phyloP scores from a whole-genome alignment of 2,113 vertebrate species.

The Nothocercus julius region DNA sequence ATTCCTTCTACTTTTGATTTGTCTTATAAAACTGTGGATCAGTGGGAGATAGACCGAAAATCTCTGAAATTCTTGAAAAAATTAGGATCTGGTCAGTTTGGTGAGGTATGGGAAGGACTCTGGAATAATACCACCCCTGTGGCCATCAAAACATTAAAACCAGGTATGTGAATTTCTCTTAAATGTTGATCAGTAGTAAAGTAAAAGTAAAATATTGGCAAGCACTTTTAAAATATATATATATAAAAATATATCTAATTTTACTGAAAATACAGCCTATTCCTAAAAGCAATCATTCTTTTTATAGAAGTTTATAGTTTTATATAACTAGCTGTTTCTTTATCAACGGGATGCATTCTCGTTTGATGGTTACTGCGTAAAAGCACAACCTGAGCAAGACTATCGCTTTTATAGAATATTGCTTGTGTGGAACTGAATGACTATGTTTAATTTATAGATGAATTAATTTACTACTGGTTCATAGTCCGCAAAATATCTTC shows the following conservation, averaged over 20 bases:
- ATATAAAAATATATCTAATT: too few species aligned
- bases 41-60: conserved; percentile 92
- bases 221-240: not conserved
- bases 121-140: conserved; percentile 92
- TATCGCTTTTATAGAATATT: not conserved
- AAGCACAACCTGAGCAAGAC: not conserved
- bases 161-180: conserved; percentile 78
- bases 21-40: conserved; percentile 92
- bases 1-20: conserved; percentile 81
- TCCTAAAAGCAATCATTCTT: not conserved
- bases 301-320: not conserved
- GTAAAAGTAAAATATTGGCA: not conserved
- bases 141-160: conserved; percentile 94
- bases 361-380: not conserved
- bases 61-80: conserved; percentile 85
- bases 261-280: not conserved
- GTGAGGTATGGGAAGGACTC: conserved; percentile 92
- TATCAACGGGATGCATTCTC: not conserved
- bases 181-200: not conserved
- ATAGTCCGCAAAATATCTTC: not conserved
- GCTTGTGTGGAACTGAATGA: not conserved
- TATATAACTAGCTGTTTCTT: not conserved
- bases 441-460: not conserved
- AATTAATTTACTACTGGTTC: not conserved
- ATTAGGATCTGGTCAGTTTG: conserved; percentile 93